These are phyloP conservation scores for Baronia brevicornis DNA, from an alignment of 2,888 invertebrate species.

Conservation along the genomic window DNA sequence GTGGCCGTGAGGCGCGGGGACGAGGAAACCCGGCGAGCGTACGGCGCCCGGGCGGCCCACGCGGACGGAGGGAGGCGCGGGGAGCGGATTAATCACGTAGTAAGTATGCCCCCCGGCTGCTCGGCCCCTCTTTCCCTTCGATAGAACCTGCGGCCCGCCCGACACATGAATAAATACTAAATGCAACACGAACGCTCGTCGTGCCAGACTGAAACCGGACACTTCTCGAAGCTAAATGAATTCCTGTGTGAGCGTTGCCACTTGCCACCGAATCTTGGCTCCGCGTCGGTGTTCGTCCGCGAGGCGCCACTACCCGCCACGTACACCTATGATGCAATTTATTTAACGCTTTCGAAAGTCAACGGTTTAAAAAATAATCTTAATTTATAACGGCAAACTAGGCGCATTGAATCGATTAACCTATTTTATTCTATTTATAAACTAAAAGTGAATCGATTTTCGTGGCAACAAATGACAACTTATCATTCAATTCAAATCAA, in stretches of 20 bases:
- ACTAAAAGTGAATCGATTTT: slow-evolving; percentile 10
- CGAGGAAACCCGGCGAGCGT: slow-evolving; percentile 74
- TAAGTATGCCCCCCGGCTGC: slow-evolving; percentile 63
- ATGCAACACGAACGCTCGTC: slow-evolving; percentile 59
- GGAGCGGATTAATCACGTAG: slow-evolving; percentile 72
- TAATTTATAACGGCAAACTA: no score
- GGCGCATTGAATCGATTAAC: slow-evolving; percentile 12
- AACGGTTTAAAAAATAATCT: slow-evolving; percentile 29
- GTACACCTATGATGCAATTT: slow-evolving; percentile 43
- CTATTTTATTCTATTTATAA: slow-evolving; percentile 11
- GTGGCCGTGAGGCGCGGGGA: slow-evolving; percentile 76
- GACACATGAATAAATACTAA: slow-evolving; percentile 72
- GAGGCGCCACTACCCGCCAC: slow-evolving; percentile 25
- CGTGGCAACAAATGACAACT: slow-evolving; percentile 9
- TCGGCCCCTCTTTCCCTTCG: slow-evolving; percentile 31
- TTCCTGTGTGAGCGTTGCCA: slow-evolving; percentile 65
- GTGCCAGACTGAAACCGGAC: slow-evolving; percentile 74
- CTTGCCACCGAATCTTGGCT: slow-evolving; percentile 27
- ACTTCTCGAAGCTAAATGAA: slow-evolving; percentile 65
- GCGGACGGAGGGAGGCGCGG: slow-evolving; percentile 31
- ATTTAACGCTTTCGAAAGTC: slow-evolving; percentile 37
- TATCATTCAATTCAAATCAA: slow-evolving; percentile 16
- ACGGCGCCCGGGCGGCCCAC: slow-evolving; percentile 54
- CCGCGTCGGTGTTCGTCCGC: slow-evolving; percentile 17
- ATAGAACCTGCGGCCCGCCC: slow-evolving; percentile 64